Percentiles rank a stretch among this genome's conserved stretches.
phyloP scores from a whole-genome alignment of 2,888 invertebrate genomes.

The Andrena bucephala region DNA sequence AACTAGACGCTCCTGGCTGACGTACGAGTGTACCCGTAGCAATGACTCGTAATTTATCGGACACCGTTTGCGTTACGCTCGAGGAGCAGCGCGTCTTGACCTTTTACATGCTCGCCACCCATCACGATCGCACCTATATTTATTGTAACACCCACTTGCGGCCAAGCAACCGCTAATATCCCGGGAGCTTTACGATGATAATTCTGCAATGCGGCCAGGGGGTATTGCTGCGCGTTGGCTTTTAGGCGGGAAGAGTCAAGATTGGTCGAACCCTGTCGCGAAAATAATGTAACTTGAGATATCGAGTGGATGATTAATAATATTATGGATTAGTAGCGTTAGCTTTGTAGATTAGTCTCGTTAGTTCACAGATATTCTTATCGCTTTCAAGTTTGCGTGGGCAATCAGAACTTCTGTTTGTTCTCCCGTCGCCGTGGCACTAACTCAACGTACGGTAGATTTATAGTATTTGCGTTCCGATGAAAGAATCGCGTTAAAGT shows the following conservation, averaged over 20 bases:
- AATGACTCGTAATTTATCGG: constrained; percentile 55
- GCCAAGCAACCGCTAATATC: neutral
- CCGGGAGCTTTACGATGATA: constrained; percentile 9
- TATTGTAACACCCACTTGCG: constrained; percentile 43
- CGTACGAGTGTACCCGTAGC: constrained; percentile 36
- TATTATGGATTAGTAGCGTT: too few relatives aligned
- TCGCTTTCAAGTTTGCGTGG: neutral
- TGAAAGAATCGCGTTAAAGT: constrained; percentile 15
- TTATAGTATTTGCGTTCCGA: constrained; percentile 30
- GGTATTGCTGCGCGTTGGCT: neutral
- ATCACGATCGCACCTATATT: constrained; percentile 54
- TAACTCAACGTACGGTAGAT: constrained; percentile 26
- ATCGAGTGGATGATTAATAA: too few relatives aligned
- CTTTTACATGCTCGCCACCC: constrained; percentile 54
- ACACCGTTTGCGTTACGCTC: constrained; percentile 22
- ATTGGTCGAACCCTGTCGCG: neutral
- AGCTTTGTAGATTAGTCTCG: too few relatives aligned
- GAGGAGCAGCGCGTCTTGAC: constrained; percentile 50
- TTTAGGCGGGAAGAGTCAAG: too few relatives aligned
- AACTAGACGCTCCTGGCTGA: constrained; percentile 61
- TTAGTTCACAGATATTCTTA: too few relatives aligned
- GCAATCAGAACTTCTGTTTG: constrained; percentile 32
- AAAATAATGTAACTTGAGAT: too few relatives aligned
- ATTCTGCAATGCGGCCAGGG: neutral
- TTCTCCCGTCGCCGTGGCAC: constrained; percentile 16